Base-by-base conservation (phyloP, 2,888 invertebrate species). In the Tetragnatha montana region DNA sequence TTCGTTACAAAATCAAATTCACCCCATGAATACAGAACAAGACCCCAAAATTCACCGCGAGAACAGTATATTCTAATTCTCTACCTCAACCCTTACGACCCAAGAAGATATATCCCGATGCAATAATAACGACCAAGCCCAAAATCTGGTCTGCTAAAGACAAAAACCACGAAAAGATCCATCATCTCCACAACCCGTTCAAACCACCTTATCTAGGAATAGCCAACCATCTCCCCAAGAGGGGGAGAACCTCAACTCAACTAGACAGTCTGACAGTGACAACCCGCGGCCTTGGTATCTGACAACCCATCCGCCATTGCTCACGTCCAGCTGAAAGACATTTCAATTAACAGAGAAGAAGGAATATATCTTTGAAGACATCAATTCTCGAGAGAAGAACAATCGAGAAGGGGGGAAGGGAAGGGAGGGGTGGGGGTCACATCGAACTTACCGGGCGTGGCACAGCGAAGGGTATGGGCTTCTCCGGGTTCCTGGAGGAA, bases 381-480 rank as follows among this genome's bases (percentile, higher is more conserved):
- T 60, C 60, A 60, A 60, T 60, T 60, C 60, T 60, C 4, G 35
- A 35, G 35, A 35, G 60, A 60, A 60, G 60, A 17, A 60, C 60
- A 60, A 60, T 60, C 17, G 73, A 19, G n/a, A 50, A 21, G 73
- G 6, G n/a, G 76, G 12, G 10, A 12, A 69, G 8, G 19, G 75
- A 12, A 21, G 49, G 70, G 4, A 73, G 70, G 82, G 81, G 84
- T 75, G 84, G 85, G 73, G 78, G 19, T 81, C 81, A 51, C 60
- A 51, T 87, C n/a, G 19, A 82, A 90, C 87, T 90, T 86, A 90
- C 90, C 90, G 86, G 87, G 82, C 85, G 90, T 87, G 90, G 90
- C 87, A 87, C 83, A 90, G 51, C 74, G 90, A 71, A 60, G 87
- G 90, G 80, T 90, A 86, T 75, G 83, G 87, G 74, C 87, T 86